Percentiles rank a stretch among this genome's conserved stretches.
These are phyloP conservation scores for Platycnemis pennipes DNA, from an alignment of 2,888 invertebrate species.

Conservation along the genomic window DNA sequence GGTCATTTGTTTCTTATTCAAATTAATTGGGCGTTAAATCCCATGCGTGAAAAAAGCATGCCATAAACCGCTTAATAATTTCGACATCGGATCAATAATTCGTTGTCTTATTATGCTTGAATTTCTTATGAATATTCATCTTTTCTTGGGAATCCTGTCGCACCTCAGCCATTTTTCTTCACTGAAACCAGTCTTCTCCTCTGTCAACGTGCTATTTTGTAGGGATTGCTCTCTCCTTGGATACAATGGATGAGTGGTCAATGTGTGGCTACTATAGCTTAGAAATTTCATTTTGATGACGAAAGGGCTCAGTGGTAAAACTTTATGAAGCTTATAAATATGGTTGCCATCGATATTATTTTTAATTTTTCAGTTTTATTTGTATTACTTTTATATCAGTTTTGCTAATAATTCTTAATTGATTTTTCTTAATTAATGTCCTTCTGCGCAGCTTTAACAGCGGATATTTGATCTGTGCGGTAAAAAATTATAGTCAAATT, in stretches of 20 bases:
- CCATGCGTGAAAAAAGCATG: not conserved
- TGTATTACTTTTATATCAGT: too few species aligned
- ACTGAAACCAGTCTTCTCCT: not conserved
- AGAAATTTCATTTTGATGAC: not conserved
- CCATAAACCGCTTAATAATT: not conserved
- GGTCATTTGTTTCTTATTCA: not conserved
- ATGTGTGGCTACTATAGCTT: not conserved
- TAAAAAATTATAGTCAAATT: too few species aligned
- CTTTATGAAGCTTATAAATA: too few species aligned
- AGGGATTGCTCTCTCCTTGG: not conserved
- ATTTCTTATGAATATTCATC: slow-evolving; percentile 55
- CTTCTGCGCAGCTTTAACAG: too few species aligned
- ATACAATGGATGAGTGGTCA: not conserved
- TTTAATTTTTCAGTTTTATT: too few species aligned
- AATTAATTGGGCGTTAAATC: not conserved
- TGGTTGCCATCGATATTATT: too few species aligned
- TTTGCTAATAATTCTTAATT: too few species aligned
- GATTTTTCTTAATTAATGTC: too few species aligned
- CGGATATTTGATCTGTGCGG: too few species aligned
- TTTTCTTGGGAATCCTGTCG: not conserved
- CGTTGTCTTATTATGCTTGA: slow-evolving; percentile 1
- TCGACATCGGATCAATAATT: not conserved
- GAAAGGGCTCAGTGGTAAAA: too few species aligned
- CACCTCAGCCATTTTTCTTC: not conserved
- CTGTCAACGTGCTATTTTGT: not conserved